Conservation (phyloP, 2,113 vertebrate species). For the Dromas ardeola region DNA sequence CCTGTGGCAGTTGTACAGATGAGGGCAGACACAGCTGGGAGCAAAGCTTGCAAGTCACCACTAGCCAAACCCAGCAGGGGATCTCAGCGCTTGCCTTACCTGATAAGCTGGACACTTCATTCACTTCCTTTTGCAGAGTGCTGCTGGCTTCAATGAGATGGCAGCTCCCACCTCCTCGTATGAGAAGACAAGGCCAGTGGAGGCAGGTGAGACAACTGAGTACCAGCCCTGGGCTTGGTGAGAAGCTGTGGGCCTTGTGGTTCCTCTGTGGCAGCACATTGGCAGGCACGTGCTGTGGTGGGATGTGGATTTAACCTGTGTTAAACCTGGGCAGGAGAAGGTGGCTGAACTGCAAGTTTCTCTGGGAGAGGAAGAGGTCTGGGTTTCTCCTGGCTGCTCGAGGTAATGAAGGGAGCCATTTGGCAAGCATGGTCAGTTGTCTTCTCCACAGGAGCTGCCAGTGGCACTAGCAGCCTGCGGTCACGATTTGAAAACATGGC, state of each 20-base stretch:
- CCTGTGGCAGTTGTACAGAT: not conserved
- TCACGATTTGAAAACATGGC: conserved; percentile 90
- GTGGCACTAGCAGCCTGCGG: conserved; percentile 84
- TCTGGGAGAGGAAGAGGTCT: not conserved
- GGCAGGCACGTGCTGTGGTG: not conserved
- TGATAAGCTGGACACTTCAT: not conserved
- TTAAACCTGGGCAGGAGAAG: not conserved
- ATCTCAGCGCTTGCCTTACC: not conserved
- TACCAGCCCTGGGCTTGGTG: not conserved
- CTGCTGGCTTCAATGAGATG: conserved; percentile 85
- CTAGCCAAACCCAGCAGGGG: not conserved
- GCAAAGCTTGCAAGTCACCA: not conserved
- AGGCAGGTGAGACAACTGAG: conserved; percentile 81
- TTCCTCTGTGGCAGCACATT: not conserved
- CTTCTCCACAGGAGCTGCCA: conserved; percentile 41
- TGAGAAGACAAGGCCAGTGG: conserved; percentile 84
- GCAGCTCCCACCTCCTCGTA: conserved; percentile 83
- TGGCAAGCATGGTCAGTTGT: not conserved
- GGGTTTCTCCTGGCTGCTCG: not conserved
- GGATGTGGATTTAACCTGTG: not conserved
- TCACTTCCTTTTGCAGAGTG: conserved; percentile 73
- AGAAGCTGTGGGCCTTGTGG: not conserved
- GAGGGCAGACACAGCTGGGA: not conserved
- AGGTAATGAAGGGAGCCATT: not conserved
- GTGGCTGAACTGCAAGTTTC: not conserved